Evolutionary conservation across 1,140 invertebrate genomes (phyloP).

Genomic region (Chironomus tepperi): DNA sequence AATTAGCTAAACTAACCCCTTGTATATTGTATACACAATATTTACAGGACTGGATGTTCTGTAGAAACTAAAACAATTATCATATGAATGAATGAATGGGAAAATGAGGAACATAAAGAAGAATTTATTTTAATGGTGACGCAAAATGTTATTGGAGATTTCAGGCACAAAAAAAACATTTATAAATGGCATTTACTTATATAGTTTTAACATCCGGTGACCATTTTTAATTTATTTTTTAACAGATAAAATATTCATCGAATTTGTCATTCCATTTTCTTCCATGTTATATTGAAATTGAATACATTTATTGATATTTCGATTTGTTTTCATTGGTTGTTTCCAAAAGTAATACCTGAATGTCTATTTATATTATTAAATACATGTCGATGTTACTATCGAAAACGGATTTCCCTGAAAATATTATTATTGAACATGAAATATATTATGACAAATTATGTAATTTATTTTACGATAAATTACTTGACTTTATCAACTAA

Average conservation of each 20-base stretch:
- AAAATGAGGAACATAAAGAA: background rate
- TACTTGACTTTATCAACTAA: too few relatives aligned
- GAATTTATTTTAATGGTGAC: background rate
- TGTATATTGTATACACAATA: too few relatives aligned
- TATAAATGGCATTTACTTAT: slow-evolving; percentile 3
- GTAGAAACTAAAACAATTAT: background rate
- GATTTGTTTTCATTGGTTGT: too few relatives aligned
- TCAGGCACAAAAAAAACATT: background rate
- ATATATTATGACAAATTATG: slow-evolving; percentile 1
- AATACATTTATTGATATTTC: background rate
- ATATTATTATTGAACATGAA: background rate
- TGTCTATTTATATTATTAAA: too few relatives aligned
- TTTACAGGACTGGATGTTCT: too few relatives aligned
- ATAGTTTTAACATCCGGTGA: slow-evolving; percentile 1
- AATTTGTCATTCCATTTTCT: background rate
- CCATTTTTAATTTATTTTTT: slow-evolving; percentile 11
- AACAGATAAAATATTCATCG: slow-evolving; percentile 14
- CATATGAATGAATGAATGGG: background rate
- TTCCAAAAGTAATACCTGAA: too few relatives aligned
- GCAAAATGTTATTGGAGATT: slow-evolving; percentile 10
- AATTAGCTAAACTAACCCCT: too few relatives aligned
- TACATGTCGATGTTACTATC: background rate
- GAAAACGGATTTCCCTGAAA: background rate
- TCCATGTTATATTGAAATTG: background rate
- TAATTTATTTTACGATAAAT: background rate